Percentiles rank a stretch among this genome's conserved stretches.
phyloP scores from a whole-genome alignment of 1,140 invertebrate genomes.

The Lordiphosa stackelbergi region DNA sequence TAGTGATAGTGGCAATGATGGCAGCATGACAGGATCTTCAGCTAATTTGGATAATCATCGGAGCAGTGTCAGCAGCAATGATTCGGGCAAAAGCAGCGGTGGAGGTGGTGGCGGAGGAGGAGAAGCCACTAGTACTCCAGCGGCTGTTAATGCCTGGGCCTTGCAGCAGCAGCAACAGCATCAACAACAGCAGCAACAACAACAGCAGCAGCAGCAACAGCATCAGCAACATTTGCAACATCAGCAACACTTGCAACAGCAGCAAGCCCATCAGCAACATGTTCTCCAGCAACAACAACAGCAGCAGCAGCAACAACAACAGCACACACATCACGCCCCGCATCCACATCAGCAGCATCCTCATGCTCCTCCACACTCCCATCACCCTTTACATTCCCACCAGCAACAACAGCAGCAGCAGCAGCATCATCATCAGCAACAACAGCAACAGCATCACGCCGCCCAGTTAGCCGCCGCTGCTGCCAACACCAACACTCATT shows the following conservation, averaged over 20 bases:
- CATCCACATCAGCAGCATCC: slow-evolving; percentile 33
- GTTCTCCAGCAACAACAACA: slow-evolving; percentile 40
- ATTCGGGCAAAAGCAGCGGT: slow-evolving; percentile 58
- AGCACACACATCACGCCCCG: slow-evolving; percentile 51
- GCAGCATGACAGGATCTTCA: slow-evolving; percentile 56
- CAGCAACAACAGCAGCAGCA: slow-evolving; percentile 37
- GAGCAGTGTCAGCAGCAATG: slow-evolving; percentile 70
- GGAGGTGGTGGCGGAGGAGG: slow-evolving; percentile 11
- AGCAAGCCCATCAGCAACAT: slow-evolving; percentile 69
- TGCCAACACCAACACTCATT: slow-evolving; percentile 62
- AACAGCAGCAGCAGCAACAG: slow-evolving; percentile 43
- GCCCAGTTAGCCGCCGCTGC: slow-evolving; percentile 53
- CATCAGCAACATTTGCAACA: slow-evolving; percentile 64
- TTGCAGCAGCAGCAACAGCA: slow-evolving; percentile 60
- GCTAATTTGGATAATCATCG: slow-evolving; percentile 59
- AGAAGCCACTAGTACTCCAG: slow-evolving; percentile 4
- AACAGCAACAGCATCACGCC: slow-evolving; percentile 61
- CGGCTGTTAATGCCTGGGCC: slow-evolving; percentile 44
- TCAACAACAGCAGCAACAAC: slow-evolving; percentile 54
- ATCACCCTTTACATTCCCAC: slow-evolving; percentile 48
- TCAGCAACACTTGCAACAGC: slow-evolving; percentile 44
- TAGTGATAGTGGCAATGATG: slow-evolving; percentile 49
- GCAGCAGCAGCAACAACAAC: slow-evolving; percentile 43
- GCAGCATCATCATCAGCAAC: slow-evolving; percentile 52
- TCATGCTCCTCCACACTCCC: slow-evolving; percentile 32